Conservation (phyloP, 2,797 vertebrate genomes). For the Acrossocheilus wenchowensis region DNA sequence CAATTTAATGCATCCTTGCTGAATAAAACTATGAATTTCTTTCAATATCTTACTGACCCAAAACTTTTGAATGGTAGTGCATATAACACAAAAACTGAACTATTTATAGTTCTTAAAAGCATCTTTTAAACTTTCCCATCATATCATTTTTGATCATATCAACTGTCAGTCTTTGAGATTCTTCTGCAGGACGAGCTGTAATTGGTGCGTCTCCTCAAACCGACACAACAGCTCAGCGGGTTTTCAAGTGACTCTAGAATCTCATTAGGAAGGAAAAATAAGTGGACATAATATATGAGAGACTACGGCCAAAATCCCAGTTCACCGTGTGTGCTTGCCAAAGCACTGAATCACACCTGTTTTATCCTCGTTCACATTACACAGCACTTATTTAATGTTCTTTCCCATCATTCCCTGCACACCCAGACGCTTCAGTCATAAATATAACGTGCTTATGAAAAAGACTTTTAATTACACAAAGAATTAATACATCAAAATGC, state of each 20-base stretch:
- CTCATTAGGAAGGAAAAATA: slow-evolving; percentile 57
- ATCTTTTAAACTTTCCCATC: slow-evolving; percentile 16
- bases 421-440: neutral
- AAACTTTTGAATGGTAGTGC: neutral
- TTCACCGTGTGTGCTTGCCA: slow-evolving; percentile 45
- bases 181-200: slow-evolving; percentile 11
- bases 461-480: neutral
- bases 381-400: slow-evolving; percentile 56
- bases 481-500: neutral
- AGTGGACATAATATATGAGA: slow-evolving; percentile 54
- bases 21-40: neutral
- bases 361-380: slow-evolving; percentile 37
- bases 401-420: slow-evolving; percentile 21
- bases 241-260: slow-evolving; percentile 39
- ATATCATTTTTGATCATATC: slow-evolving; percentile 16
- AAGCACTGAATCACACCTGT: slow-evolving; percentile 43
- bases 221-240: slow-evolving; percentile 52
- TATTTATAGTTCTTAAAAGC: slow-evolving; percentile 10
- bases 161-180: neutral
- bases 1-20: neutral
- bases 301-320: slow-evolving; percentile 48
- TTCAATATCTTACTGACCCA: neutral
- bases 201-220: slow-evolving; percentile 28
- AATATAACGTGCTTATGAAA: neutral
- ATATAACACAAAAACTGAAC: neutral